These are phyloP conservation scores for Rhincodon typus DNA, from an alignment of 2,797 vertebrate species.

Conservation along the genomic window DNA sequence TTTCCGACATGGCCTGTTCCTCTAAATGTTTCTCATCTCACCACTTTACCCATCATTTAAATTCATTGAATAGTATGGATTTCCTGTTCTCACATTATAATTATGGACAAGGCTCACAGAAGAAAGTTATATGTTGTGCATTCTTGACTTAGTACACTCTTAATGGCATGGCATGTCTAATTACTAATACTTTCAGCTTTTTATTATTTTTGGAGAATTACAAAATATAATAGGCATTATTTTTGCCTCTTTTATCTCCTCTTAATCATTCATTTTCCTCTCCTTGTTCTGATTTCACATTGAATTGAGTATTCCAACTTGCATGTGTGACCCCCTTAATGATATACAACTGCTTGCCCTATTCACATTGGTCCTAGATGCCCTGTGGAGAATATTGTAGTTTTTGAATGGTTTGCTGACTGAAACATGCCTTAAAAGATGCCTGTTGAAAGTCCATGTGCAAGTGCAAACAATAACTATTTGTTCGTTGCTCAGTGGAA, in stretches of 20 bases:
- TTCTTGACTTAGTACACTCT: not conserved
- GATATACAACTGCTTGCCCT: no score
- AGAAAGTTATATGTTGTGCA: not conserved
- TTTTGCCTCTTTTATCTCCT: not conserved
- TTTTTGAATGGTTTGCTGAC: no score
- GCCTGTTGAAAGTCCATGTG: no score
- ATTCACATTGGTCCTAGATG: no score
- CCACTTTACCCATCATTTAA: not conserved
- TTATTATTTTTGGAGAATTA: not conserved
- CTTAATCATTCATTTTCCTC: no score
- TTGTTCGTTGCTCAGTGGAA: no score
- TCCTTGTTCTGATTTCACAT: no score
- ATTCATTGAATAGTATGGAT: not conserved
- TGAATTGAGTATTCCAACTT: no score
- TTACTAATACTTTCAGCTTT: not conserved
- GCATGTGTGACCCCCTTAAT: no score
- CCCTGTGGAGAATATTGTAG: no score
- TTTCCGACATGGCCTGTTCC: not conserved
- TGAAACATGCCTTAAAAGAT: no score
- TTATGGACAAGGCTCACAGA: not conserved
- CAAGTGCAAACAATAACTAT: no score
- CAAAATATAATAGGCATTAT: not conserved
- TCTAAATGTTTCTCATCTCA: not conserved
- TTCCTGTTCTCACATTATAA: not conserved
- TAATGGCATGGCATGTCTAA: not conserved